phyloP scores from a whole-genome alignment of 1,140 invertebrate genomes.

The Apis florea region DNA sequence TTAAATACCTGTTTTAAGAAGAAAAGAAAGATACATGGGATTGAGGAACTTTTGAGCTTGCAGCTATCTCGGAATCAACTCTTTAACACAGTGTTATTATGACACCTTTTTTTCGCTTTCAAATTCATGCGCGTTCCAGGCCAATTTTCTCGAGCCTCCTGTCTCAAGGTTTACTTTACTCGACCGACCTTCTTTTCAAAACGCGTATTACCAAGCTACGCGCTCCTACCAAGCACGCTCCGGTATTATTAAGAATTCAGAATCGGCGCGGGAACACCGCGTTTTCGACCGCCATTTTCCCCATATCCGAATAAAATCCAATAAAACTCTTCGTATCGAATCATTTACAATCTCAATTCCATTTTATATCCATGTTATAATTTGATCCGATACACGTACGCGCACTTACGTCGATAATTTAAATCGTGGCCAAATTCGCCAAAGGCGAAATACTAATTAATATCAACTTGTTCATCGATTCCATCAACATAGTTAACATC shows the following conservation, averaged over 20 bases:
- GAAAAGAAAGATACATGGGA: too few species aligned
- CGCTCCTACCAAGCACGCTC: neutral
- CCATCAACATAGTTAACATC: neutral
- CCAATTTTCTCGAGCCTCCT: slow-evolving; percentile 20
- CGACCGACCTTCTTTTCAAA: slow-evolving; percentile 23
- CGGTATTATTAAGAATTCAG: neutral
- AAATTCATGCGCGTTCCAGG: slow-evolving; percentile 4
- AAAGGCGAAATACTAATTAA: neutral
- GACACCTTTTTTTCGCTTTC: neutral
- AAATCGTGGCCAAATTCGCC: neutral
- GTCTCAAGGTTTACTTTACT: slow-evolving; percentile 25
- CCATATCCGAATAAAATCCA: neutral
- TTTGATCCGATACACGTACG: neutral
- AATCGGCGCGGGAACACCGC: neutral
- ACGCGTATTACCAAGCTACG: neutral
- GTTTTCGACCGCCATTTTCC: neutral
- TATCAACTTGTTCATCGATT: too few species aligned
- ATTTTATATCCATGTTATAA: neutral
- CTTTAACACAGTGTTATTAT: slow-evolving; percentile 18
- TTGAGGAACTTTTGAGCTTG: too few species aligned
- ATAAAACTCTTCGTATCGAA: neutral
- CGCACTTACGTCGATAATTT: neutral
- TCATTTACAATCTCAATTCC: neutral
- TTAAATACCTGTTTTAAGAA: too few species aligned
- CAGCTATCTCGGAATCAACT: too few species aligned